Base-by-base conservation (phyloP, 1,140 invertebrate species). In the Myzus persicae region DNA sequence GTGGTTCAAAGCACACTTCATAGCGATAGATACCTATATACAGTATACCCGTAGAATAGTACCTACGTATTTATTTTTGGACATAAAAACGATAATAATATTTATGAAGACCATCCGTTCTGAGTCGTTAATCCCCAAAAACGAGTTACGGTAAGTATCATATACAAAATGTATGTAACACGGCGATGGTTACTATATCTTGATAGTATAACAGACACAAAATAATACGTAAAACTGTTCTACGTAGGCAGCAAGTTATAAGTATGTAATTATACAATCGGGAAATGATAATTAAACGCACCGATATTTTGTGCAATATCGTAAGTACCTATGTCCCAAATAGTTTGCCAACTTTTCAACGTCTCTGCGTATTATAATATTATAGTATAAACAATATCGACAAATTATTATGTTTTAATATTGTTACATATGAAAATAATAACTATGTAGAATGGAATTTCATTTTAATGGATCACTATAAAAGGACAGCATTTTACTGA, bases 381-480 rank as follows among this genome's bases (percentile, higher is more conserved):
- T 51, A 51, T 0, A 51, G 22, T 24, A 51, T 51, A 51, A 51
- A 51, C 0, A 67, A 4, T 1, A 67, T n/a, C 59, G 31, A 67
- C n/a, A 67, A 67, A 67, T n/a, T n/a, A 67, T 67, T 18, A n/a
- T 67, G 31, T n/a, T n/a, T n/a, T 67, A 76, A 76, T n/a, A 76
- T 76, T 76, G 14, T 76, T 76, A n/a, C 14, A 76, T 5, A 76
- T 0, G 1, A 18, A 76, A 76, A n/a, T n/a, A 76, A 76, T n/a
- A 76, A 36, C 31, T 76, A 5, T 6, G 14, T 6, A 76, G 59
- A n/a, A n/a, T 76, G 31, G 59, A 76, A 76, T 76, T n/a, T 20
- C 31, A 76, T 76, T 76, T 76, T 76, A n/a, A 76, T 76, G 59
- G 31, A 76, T n/a, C 59, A 67, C 59, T 76, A 76, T n/a, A 76